phyloP scores from a whole-genome alignment of 2,888 invertebrate genomes.

The Tanypteryx hageni region DNA sequence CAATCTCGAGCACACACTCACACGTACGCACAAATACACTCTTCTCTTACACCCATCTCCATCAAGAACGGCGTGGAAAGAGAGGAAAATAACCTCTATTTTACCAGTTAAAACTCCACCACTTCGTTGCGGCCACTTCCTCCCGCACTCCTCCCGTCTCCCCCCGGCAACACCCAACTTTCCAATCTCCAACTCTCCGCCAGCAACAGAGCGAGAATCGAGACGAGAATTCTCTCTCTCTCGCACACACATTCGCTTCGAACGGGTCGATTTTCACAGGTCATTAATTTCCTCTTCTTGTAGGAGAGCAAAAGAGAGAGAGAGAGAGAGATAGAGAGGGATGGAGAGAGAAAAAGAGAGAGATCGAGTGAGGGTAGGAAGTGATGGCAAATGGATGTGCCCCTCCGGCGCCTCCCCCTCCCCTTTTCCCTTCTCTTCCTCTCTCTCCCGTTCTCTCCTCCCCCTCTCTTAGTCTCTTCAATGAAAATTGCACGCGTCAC shows the following conservation, averaged over 20 bases:
- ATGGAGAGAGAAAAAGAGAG: not conserved
- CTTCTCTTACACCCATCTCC: too few relatives aligned
- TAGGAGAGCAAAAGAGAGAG: conserved; percentile 19
- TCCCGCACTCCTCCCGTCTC: not conserved
- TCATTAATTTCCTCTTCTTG: conserved; percentile 53
- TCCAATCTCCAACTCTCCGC: not conserved
- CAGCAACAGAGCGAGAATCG: not conserved
- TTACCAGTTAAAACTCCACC: not conserved
- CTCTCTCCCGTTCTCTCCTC: not conserved
- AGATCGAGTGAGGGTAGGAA: not conserved
- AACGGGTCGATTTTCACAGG: conserved; percentile 44
- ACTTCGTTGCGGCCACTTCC: not conserved
- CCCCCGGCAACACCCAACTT: not conserved
- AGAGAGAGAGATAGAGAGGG: not conserved
- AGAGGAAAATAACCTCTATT: too few relatives aligned
- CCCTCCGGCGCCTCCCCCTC: too few relatives aligned
- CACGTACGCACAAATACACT: too few relatives aligned
- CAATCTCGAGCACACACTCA: too few relatives aligned
- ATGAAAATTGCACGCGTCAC: conserved; percentile 60
- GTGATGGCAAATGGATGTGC: conserved; percentile 18
- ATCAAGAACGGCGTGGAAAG: too few relatives aligned
- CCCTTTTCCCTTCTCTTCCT: not conserved
- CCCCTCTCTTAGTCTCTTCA: not conserved
- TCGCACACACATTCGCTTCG: not conserved
- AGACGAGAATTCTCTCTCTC: not conserved